phyloP scores from a whole-genome alignment of 2,113 vertebrate genomes.

The Mixornis gularis region DNA sequence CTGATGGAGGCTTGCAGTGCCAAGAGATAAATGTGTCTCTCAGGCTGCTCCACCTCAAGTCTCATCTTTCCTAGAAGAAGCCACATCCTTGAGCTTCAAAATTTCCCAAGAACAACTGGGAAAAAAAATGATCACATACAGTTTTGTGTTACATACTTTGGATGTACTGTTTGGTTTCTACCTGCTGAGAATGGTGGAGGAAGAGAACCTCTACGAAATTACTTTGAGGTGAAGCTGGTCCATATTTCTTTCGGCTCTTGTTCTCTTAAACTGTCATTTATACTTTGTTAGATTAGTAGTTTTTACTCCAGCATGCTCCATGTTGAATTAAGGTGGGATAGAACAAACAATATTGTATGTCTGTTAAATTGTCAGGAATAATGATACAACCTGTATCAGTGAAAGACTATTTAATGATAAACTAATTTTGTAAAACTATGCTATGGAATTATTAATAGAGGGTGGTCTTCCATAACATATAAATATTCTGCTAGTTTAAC shows the following conservation, averaged over 20 bases:
- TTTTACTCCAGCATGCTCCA: not conserved
- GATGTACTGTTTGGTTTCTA: not conserved
- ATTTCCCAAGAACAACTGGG: not conserved
- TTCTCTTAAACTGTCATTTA: not conserved
- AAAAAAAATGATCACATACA: accelerated
- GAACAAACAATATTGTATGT: not conserved
- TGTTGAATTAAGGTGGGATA: not conserved
- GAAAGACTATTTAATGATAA: not conserved
- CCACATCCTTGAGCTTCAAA: not conserved
- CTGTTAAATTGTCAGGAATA: not conserved
- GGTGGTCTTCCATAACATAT: not conserved
- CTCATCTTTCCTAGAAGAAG: not conserved
- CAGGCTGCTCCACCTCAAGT: not conserved
- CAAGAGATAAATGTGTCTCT: not conserved
- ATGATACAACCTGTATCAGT: not conserved
- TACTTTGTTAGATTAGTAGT: not conserved
- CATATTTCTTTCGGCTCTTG: not conserved
- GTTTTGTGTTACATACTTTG: not conserved
- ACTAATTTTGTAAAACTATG: not conserved
- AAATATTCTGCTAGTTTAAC: not conserved
- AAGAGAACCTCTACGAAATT: not conserved
- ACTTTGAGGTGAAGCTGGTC: not conserved
- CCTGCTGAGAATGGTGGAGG: not conserved
- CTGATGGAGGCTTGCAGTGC: not conserved
- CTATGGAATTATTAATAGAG: not conserved